These are phyloP conservation scores for Mythimna lalbum DNA, from an alignment of 2,888 invertebrate genomes.

Conservation along the genomic window DNA sequence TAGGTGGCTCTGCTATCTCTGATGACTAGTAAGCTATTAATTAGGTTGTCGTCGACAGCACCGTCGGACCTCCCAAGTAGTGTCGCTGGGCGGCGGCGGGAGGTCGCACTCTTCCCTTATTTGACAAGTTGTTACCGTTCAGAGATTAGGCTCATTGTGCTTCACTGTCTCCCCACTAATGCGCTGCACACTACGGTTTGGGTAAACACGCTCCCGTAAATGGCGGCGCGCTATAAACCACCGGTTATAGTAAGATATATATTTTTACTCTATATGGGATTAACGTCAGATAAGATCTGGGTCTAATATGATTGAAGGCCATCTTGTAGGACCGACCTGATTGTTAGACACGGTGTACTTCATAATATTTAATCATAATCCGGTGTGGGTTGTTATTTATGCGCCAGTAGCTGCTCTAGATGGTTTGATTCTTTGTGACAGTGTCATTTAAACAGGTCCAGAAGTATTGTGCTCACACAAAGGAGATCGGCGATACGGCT, in stretches of 20 bases:
- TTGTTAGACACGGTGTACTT: slow-evolving; percentile 66
- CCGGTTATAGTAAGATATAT: slow-evolving; percentile 68
- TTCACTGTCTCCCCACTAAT: slow-evolving; percentile 63
- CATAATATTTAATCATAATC: slow-evolving; percentile 62
- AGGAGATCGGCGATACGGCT: slow-evolving; percentile 47
- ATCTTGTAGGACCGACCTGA: slow-evolving; percentile 67
- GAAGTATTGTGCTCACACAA: slow-evolving; percentile 52
- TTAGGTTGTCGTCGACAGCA: slow-evolving; percentile 71
- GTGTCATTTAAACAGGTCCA: slow-evolving; percentile 49
- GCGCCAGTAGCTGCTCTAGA: slow-evolving; percentile 52
- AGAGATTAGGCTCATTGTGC: slow-evolving; percentile 77
- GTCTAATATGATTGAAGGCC: slow-evolving; percentile 71
- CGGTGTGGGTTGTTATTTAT: slow-evolving; percentile 62
- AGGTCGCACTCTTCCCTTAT: slow-evolving; percentile 75
- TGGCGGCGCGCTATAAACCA: slow-evolving; percentile 66
- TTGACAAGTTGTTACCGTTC: slow-evolving; percentile 76
- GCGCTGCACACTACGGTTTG: slow-evolving; percentile 61
- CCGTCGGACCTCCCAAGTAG: slow-evolving; percentile 85
- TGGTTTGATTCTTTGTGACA: slow-evolving; percentile 53
- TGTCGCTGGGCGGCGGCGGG: slow-evolving; percentile 69
- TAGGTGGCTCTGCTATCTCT: slow-evolving; percentile 72
- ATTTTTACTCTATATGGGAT: slow-evolving; percentile 75
- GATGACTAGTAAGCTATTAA: slow-evolving; percentile 81
- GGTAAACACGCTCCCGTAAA: slow-evolving; percentile 70
- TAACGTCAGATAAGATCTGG: slow-evolving; percentile 74